Percentiles rank a stretch among this genome's conserved stretches.
phyloP scores from a whole-genome alignment of 2,888 invertebrate species.

The Sipunculus nudus region DNA sequence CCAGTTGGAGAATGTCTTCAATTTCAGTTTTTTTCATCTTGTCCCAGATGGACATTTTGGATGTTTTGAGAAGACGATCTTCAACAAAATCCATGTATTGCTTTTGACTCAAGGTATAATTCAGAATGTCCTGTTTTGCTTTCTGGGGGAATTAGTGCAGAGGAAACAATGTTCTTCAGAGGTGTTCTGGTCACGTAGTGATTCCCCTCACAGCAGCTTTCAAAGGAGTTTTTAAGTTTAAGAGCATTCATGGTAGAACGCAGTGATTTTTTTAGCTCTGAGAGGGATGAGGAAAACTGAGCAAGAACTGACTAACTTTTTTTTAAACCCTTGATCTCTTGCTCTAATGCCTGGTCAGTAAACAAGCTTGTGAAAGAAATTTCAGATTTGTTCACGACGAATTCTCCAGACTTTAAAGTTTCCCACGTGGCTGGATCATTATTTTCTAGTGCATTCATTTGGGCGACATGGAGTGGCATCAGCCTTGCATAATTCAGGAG shows the following conservation, averaged over 20 bases:
- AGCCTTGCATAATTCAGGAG: conserved; percentile 21
- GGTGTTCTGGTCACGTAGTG: background rate
- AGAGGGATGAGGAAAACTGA: background rate
- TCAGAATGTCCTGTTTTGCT: conserved; percentile 8
- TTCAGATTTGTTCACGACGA: conserved; percentile 21
- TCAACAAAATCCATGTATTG: conserved; percentile 10
- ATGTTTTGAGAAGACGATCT: background rate
- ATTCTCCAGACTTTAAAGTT: conserved; percentile 19
- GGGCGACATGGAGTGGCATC: conserved; percentile 17
- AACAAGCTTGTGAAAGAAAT: conserved; percentile 23
- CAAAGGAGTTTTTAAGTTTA: background rate
- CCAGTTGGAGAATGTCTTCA: conserved; percentile 11
- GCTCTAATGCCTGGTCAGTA: conserved; percentile 21
- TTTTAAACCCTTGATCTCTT: conserved; percentile 16
- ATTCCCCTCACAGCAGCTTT: conserved; percentile 8
- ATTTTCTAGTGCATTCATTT: conserved; percentile 19
- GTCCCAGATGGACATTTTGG: conserved; percentile 4
- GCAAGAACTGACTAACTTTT: conserved; percentile 6
- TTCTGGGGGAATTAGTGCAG: conserved; percentile 2
- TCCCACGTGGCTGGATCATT: conserved; percentile 23
- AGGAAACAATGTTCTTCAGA: conserved; percentile 8
- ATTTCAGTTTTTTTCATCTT: conserved; percentile 10
- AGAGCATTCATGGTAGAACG: background rate
- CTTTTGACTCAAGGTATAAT: conserved; percentile 12
- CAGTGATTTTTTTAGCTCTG: conserved; percentile 1